phyloP scores from a whole-genome alignment of 2,797 vertebrate species.

The Telmatherina bonti region DNA sequence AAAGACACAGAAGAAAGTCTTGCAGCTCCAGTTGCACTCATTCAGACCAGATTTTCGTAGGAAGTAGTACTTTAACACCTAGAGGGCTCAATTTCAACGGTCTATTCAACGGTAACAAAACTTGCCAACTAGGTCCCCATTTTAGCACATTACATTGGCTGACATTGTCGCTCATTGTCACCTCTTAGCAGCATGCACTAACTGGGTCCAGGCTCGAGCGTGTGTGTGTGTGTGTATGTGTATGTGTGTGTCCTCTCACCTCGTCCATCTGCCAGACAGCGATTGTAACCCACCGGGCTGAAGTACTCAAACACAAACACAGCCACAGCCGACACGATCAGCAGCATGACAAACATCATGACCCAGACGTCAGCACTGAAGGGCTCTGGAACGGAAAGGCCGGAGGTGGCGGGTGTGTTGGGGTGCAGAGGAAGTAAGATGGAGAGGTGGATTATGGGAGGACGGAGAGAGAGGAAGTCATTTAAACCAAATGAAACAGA shows the following conservation, averaged over 20 bases:
- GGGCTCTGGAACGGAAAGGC: slow-evolving; percentile 85
- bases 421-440: slow-evolving; percentile 17
- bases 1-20: slow-evolving; percentile 38
- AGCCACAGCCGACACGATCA: slow-evolving; percentile 95
- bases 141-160: slow-evolving; percentile 20
- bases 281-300: slow-evolving; percentile 98
- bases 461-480: slow-evolving; percentile 36
- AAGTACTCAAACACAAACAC: slow-evolving; percentile 99
- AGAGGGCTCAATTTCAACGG: slow-evolving; percentile 24
- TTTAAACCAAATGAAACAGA: slow-evolving; percentile 48
- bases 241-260: too few relatives aligned
- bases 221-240: slow-evolving; percentile 58
- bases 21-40: slow-evolving; percentile 37
- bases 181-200: slow-evolving; percentile 27
- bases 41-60: slow-evolving; percentile 47
- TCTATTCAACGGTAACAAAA: slow-evolving; percentile 48
- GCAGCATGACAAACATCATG: slow-evolving; percentile 99
- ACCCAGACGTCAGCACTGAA: slow-evolving; percentile 99
- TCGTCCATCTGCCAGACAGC: slow-evolving; percentile 98
- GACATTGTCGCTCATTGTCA: slow-evolving; percentile 33
- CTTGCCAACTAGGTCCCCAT: background rate
- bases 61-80: slow-evolving; percentile 43
- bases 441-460: slow-evolving; percentile 8
- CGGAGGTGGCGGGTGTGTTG: background rate
- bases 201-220: slow-evolving; percentile 1